These are phyloP conservation scores for Propithecus coquereli DNA, from an alignment of 2,113 vertebrate species.

Conservation along the genomic window DNA sequence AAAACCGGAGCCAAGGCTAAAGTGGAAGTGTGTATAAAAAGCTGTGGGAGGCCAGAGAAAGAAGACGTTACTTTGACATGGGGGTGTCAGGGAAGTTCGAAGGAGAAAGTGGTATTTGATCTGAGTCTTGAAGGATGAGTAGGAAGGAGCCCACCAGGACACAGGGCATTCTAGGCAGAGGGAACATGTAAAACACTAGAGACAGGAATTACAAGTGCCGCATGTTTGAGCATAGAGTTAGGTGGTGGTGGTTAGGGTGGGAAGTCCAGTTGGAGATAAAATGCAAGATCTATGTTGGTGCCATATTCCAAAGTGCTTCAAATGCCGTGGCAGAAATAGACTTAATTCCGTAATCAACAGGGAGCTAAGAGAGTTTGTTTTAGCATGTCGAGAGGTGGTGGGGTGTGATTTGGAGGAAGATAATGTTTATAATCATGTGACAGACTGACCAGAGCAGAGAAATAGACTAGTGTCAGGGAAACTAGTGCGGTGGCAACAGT, in stretches of 20 bases:
- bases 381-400: background rate
- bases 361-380: background rate
- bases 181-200: background rate
- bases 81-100: background rate
- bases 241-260: background rate
- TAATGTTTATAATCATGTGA: background rate
- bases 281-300: background rate
- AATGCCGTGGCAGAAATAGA: background rate
- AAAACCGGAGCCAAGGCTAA: slow-evolving; percentile 34
- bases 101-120: slow-evolving; percentile 21
- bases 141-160: slow-evolving; percentile 15
- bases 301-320: slow-evolving; percentile 10
- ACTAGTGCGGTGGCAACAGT: background rate
- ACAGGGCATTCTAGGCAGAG: background rate
- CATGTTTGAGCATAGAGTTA: background rate
- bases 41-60: slow-evolving; percentile 9
- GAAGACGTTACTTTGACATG: slow-evolving; percentile 46
- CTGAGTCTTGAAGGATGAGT: slow-evolving; percentile 39
- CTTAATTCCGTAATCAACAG: background rate
- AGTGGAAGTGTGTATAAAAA: slow-evolving; percentile 24
- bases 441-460: background rate
- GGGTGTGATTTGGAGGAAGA: slow-evolving; percentile 16
- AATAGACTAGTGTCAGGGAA: background rate
- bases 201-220: background rate
- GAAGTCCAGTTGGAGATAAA: background rate